Conservation (phyloP, 2,113 vertebrate species). For the Plotosus lineatus region DNA sequence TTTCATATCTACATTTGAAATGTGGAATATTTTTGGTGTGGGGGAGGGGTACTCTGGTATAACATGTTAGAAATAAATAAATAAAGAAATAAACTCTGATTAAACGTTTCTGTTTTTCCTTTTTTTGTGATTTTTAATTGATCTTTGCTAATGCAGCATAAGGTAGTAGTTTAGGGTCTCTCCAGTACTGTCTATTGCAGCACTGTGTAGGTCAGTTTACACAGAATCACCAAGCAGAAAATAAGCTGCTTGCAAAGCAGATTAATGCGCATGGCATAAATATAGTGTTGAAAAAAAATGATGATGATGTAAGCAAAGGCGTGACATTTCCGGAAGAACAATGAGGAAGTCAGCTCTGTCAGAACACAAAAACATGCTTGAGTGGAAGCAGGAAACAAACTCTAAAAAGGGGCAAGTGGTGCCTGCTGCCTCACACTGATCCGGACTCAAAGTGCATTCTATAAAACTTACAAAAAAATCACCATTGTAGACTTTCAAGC, state of each 20-base stretch:
- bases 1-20: too few relatives aligned
- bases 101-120: background rate
- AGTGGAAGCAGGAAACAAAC: conserved; percentile 10
- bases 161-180: background rate
- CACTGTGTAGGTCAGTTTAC: background rate
- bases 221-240: conserved; percentile 12
- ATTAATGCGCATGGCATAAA: conserved; percentile 9
- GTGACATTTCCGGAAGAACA: conserved; percentile 45
- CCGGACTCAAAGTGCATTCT: background rate
- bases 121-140: background rate
- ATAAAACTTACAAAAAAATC: background rate
- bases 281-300: conserved; percentile 15
- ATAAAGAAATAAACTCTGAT: background rate
- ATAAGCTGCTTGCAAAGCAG: background rate
- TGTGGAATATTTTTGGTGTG: too few relatives aligned
- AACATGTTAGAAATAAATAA: background rate
- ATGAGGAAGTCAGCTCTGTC: conserved; percentile 45
- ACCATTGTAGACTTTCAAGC: background rate
- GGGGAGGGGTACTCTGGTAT: too few relatives aligned
- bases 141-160: background rate
- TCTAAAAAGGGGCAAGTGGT: conserved; percentile 1
- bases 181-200: background rate
- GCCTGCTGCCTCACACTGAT: background rate
- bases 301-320: conserved; percentile 22
- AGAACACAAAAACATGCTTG: conserved; percentile 37